Conservation (phyloP, 2,888 invertebrate genomes). For the Harpagoxenus sublaevis region DNA sequence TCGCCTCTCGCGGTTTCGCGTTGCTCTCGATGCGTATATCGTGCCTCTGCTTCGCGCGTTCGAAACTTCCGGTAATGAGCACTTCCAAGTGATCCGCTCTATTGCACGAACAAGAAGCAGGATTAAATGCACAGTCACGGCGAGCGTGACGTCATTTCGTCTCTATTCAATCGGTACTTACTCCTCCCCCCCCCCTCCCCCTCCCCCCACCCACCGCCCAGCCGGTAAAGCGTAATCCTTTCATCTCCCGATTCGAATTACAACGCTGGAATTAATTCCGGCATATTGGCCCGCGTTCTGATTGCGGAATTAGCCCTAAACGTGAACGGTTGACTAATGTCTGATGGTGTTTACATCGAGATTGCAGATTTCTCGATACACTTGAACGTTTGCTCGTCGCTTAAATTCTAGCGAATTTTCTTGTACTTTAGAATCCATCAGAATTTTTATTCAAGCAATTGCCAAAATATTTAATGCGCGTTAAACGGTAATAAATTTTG, state of each 20-base stretch:
- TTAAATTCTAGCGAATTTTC: background rate
- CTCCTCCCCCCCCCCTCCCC: background rate
- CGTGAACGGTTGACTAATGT: constrained; percentile 37
- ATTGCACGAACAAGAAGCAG: constrained; percentile 10
- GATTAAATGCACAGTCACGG: constrained; percentile 24
- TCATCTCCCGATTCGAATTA: constrained; percentile 40
- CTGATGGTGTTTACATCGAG: constrained; percentile 6
- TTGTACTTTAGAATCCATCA: background rate
- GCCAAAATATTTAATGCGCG: background rate
- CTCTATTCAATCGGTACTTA: constrained; percentile 42
- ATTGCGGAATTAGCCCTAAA: constrained; percentile 39
- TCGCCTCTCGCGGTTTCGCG: constrained; percentile 17
- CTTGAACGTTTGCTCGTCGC: background rate
- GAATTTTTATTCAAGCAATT: background rate
- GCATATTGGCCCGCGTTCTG: constrained; percentile 42
- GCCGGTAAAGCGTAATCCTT: constrained; percentile 12
- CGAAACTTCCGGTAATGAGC: constrained; percentile 27
- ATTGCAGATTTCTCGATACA: constrained; percentile 2
- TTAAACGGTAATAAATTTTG: background rate
- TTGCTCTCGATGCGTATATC: background rate
- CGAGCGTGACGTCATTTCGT: constrained; percentile 36
- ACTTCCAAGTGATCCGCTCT: constrained; percentile 11
- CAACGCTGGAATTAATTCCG: constrained; percentile 43
- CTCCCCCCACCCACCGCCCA: too few relatives aligned
- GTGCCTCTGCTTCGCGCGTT: background rate